phyloP scores from a whole-genome alignment of 1,140 invertebrate genomes.

The Eupristina koningsbergeri region DNA sequence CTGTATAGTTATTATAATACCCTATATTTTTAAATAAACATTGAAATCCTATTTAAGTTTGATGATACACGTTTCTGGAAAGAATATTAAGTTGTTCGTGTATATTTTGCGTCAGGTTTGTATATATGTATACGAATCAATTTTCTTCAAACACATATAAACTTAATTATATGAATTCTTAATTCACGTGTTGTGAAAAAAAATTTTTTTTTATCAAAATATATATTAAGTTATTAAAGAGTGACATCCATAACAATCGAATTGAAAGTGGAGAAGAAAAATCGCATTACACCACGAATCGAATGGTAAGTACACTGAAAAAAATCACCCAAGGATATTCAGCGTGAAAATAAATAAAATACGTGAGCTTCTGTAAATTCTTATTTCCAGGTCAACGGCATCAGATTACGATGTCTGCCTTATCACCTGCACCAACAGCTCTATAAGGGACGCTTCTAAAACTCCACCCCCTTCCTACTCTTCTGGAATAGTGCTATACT shows the following conservation, averaged over 20 bases:
- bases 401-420: constrained; percentile 51
- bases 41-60: background rate
- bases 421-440: constrained; percentile 53
- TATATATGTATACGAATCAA: background rate
- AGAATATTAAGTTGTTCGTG: background rate
- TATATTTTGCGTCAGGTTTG: background rate
- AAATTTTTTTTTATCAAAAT: background rate
- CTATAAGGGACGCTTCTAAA: constrained; percentile 48
- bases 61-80: background rate
- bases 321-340: constrained; percentile 34
- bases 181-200: background rate
- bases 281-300: background rate
- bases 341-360: constrained; percentile 49
- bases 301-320: constrained; percentile 28
- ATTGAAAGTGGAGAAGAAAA: constrained; percentile 6
- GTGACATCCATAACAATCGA: background rate
- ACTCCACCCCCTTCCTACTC: background rate
- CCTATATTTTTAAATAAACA: too few species aligned
- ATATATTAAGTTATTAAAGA: background rate
- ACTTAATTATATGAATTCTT: background rate
- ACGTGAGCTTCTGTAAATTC: constrained; percentile 45
- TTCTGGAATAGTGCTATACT: background rate
- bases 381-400: constrained; percentile 46
- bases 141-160: too few species aligned
- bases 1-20: too few species aligned